These are phyloP conservation scores for Apocrypta bakeri DNA, from an alignment of 1,140 invertebrate genomes.

Conservation along the genomic window DNA sequence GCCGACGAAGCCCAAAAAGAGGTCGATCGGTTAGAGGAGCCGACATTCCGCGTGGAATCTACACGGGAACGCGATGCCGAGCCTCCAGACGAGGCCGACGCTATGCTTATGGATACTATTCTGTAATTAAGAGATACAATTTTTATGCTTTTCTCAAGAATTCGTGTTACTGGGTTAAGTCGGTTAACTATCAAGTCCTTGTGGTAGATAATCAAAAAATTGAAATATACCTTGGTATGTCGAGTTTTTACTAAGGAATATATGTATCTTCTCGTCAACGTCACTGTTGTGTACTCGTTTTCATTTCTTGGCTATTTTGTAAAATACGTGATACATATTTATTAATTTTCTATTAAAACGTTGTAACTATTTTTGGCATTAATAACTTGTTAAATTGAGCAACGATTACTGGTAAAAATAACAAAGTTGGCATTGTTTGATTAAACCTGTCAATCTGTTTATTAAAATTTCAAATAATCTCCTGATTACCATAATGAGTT, in stretches of 20 bases:
- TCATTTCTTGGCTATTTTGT: too few species aligned
- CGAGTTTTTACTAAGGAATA: too few species aligned
- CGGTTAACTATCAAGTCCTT: too few species aligned
- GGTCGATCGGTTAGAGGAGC: slow-evolving; percentile 22
- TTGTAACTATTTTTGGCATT: too few species aligned
- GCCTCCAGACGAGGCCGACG: slow-evolving; percentile 1
- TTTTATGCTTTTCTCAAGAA: not conserved
- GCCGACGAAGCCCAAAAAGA: slow-evolving; percentile 10
- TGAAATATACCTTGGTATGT: not conserved
- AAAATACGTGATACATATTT: too few species aligned
- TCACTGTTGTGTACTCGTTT: too few species aligned
- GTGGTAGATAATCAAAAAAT: not conserved
- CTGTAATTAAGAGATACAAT: not conserved
- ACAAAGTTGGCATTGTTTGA: not conserved
- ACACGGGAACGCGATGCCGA: not conserved
- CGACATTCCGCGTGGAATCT: not conserved
- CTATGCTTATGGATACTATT: not conserved
- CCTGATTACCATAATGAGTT: not conserved
- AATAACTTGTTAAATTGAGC: not conserved
- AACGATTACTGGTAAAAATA: not conserved
- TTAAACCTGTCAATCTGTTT: not conserved
- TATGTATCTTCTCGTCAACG: too few species aligned
- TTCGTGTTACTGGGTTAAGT: not conserved
- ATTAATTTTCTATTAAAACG: too few species aligned
- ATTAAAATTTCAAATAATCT: not conserved